Evolutionary conservation across 2,113 vertebrate species (phyloP).

Genomic region (Sinocyclocheilus anshuiensis): DNA sequence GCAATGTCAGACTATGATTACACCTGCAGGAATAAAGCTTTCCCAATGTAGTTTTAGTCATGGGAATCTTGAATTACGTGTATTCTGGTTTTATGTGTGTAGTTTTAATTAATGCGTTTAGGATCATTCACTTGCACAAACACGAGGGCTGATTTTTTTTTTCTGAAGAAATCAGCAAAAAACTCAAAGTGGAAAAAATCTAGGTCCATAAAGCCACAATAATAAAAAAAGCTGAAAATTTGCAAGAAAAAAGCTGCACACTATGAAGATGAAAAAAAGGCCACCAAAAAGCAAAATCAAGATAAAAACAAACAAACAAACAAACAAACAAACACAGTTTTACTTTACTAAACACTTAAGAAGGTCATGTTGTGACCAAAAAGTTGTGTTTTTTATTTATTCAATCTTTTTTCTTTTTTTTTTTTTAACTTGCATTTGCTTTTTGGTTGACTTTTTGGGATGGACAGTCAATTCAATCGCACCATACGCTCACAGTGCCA

Average conservation of each 20-base stretch:
- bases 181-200: neutral
- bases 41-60: constrained; percentile 54
- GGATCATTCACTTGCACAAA: constrained; percentile 62
- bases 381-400: neutral
- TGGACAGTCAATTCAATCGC: constrained; percentile 39
- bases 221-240: too few relatives aligned
- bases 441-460: neutral
- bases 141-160: constrained; percentile 49
- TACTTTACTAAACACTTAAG: too few relatives aligned
- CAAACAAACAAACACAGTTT: too few relatives aligned
- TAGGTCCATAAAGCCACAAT: too few relatives aligned
- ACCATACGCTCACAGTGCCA: neutral
- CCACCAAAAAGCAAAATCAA: too few relatives aligned
- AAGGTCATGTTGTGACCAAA: too few relatives aligned
- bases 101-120: constrained; percentile 63
- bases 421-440: neutral
- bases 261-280: too few relatives aligned
- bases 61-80: constrained; percentile 61
- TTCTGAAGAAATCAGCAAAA: too few relatives aligned
- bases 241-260: too few relatives aligned
- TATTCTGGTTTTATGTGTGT: constrained; percentile 57
- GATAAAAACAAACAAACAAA: too few relatives aligned
- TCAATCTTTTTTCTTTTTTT: neutral
- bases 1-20: constrained; percentile 65
- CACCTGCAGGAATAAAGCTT: constrained; percentile 62